Evolutionary conservation across 2,113 vertebrate species (phyloP), one percentile per base, ranked within the genome.

Genomic region (Hymenochirus boettgeri): DNA sequence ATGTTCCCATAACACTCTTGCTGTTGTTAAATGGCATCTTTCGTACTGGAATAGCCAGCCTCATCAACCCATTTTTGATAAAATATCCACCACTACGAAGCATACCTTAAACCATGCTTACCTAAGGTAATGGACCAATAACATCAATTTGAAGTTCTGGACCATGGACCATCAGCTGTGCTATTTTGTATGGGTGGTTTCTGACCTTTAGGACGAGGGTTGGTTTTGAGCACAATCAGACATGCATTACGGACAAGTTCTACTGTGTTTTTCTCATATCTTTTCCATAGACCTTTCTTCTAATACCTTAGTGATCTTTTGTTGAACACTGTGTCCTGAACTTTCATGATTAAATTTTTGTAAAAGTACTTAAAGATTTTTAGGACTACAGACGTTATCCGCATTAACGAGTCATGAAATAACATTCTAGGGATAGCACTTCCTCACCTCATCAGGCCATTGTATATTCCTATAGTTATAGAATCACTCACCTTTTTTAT

Each of bases 221-320:
- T 57, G 3, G 37, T n/a, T 7, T 37, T 57, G 55, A 12, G 55
- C 55, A 37, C 55, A 57, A 57, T 57, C 5, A 37, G 31, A 37
- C 55, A 37, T 5, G 31, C 33, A 2, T 22, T 21, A 19, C 35
- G 31, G 21, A 57, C 31, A 11, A 37, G 18, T 37, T 37, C n/a
- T 15, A 57, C 55, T 35, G 55, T 57, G 11, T 57, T 31, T 23
- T 57, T n/a, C n/a, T 29, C 29, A 37, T 37, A 3, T 4, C 13
- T 12, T 37, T 15, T 31, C 31, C 22, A 23, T 23, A 57, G 17
- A 37, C 15, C 23, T 57, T 10, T 37, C 19, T 57, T 57, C n/a
- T 10, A 37, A 31, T 5, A 57, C 19, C 23, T 57, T 18, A 7
- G 13, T 12, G 19, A 57, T 10, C 26, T 10, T 57, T 7, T 57